phyloP scores from a whole-genome alignment of 2,797 vertebrate species.

The Carapus acus region DNA sequence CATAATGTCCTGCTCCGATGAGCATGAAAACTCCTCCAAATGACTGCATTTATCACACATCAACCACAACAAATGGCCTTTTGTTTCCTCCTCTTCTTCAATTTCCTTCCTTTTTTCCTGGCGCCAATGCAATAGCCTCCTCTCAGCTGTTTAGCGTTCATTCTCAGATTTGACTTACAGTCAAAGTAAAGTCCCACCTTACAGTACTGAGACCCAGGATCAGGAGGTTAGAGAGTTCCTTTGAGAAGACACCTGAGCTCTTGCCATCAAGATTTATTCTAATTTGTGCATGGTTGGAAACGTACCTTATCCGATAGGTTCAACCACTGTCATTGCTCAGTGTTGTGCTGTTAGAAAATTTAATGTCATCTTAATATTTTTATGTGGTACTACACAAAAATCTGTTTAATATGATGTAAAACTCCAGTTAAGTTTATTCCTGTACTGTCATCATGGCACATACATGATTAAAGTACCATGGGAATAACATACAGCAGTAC shows the following conservation, averaged over 20 bases:
- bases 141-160: conserved; percentile 32
- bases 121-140: conserved; percentile 24
- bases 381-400: conserved; percentile 39
- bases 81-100: conserved; percentile 49
- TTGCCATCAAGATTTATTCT: conserved; percentile 17
- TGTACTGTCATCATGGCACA: conserved; percentile 4
- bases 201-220: conserved; percentile 17
- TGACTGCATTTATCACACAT: conserved; percentile 67
- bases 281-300: conserved; percentile 23
- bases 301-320: conserved; percentile 31
- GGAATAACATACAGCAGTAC: background rate
- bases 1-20: conserved; percentile 71
- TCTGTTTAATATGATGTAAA: conserved; percentile 13
- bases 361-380: conserved; percentile 38
- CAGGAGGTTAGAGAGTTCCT: conserved; percentile 4
- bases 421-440: conserved; percentile 19
- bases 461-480: background rate
- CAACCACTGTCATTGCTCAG: conserved; percentile 28
- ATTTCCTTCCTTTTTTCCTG: conserved; percentile 20
- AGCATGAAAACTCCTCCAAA: conserved; percentile 69
- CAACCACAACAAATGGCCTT: conserved; percentile 61
- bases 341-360: conserved; percentile 25
- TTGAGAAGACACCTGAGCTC: conserved; percentile 16
- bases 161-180: conserved; percentile 38
- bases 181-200: conserved; percentile 28